Evolutionary conservation across 2,888 invertebrate species (phyloP).

Genomic region (Andricus curvator): DNA sequence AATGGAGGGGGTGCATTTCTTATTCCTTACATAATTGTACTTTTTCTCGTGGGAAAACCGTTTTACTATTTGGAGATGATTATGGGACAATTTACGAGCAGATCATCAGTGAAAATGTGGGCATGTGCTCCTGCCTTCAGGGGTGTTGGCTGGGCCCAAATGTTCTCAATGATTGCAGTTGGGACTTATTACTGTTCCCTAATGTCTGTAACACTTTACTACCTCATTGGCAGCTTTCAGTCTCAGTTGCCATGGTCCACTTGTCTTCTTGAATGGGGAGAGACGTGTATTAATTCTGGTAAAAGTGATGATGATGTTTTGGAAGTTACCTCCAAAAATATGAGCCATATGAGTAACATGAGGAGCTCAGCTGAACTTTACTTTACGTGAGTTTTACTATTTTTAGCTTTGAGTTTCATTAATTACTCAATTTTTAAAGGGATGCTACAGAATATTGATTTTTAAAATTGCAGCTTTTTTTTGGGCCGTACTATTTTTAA

Average conservation of each 20-base stretch:
- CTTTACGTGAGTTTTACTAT: slow-evolving; percentile 66
- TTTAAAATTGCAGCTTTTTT: no score
- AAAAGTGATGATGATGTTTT: slow-evolving; percentile 41
- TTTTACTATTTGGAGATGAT: slow-evolving; percentile 92
- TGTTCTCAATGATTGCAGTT: slow-evolving; percentile 77
- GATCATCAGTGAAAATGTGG: slow-evolving; percentile 89
- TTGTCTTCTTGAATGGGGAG: slow-evolving; percentile 75
- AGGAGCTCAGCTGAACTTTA: slow-evolving; percentile 73
- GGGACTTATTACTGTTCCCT: slow-evolving; percentile 79
- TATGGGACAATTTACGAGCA: slow-evolving; percentile 90
- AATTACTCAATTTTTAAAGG: no score
- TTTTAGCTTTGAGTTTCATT: neutral
- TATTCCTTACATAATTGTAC: slow-evolving; percentile 84
- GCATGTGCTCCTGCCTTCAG: slow-evolving; percentile 84
- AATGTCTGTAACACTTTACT: slow-evolving; percentile 79
- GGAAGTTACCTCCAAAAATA: neutral
- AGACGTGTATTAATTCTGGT: slow-evolving; percentile 67
- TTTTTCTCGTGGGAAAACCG: slow-evolving; percentile 87
- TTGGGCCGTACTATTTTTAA: no score
- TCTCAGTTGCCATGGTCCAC: slow-evolving; percentile 78
- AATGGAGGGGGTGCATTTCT: slow-evolving; percentile 86
- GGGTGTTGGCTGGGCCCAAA: slow-evolving; percentile 82
- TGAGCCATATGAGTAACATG: slow-evolving; percentile 40
- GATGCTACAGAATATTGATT: no score
- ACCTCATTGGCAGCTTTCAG: slow-evolving; percentile 78